A percentile compares a stretch with the other conserved stretches of the same genome.
Conservation (phyloP, 2,113 vertebrate species). For the Triplophysa rosa region DNA sequence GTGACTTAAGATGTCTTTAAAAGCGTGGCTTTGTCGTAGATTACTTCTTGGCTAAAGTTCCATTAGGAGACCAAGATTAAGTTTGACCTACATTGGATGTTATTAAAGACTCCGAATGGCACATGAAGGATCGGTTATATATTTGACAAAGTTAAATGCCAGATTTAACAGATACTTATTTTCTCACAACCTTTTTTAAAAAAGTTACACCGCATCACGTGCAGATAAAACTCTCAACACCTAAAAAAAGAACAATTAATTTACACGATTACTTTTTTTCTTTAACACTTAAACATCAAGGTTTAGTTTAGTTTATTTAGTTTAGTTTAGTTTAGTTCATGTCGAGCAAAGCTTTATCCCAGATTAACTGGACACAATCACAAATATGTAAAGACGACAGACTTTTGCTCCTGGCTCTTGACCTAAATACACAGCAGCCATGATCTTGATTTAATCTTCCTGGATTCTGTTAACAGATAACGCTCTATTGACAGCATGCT, state of each 20-base stretch:
- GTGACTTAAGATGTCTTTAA: slow-evolving; percentile 31
- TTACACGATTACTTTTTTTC: no score
- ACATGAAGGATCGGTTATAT: slow-evolving; percentile 2
- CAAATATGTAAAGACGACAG: background rate
- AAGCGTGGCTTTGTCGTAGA: slow-evolving; percentile 32
- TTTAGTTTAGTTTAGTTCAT: background rate
- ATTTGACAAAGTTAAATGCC: background rate
- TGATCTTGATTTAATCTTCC: slow-evolving; percentile 30
- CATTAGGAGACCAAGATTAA: slow-evolving; percentile 45
- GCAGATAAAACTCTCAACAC: background rate
- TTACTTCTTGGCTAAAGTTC: slow-evolving; percentile 42
- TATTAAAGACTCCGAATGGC: slow-evolving; percentile 33
- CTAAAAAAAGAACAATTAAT: no score
- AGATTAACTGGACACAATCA: slow-evolving; percentile 5
- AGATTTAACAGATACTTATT: no score
- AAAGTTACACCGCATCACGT: no score
- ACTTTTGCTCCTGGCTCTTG: slow-evolving; percentile 18
- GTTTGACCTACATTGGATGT: slow-evolving; percentile 48
- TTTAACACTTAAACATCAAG: background rate
- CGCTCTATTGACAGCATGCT: background rate
- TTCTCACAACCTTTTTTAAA: no score
- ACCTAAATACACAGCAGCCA: slow-evolving; percentile 27
- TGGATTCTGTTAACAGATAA: background rate
- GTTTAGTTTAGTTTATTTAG: no score
- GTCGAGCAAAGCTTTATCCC: background rate